Percentiles rank a stretch among this genome's conserved stretches.
Conservation (phyloP, 2,797 vertebrate species). For the Eutrigla gurnardus region DNA sequence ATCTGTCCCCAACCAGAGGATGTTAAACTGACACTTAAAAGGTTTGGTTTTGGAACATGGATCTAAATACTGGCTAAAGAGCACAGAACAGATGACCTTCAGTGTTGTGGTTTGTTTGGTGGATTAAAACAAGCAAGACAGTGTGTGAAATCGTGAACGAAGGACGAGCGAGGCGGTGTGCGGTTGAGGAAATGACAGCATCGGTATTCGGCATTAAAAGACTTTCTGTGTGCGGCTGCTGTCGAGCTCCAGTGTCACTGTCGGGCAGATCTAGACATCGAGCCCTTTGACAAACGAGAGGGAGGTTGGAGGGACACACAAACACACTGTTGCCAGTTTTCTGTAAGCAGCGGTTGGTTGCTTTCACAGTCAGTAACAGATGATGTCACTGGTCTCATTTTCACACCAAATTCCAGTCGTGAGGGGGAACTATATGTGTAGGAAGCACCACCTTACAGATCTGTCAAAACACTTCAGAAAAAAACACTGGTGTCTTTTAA, state of each 20-base stretch:
- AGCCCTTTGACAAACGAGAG: conserved; percentile 29
- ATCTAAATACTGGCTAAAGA: not conserved
- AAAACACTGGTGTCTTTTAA: not conserved
- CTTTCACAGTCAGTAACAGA: not conserved
- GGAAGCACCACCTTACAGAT: not conserved
- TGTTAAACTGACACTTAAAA: not conserved
- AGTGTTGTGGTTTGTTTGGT: not conserved
- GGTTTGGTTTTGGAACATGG: not conserved
- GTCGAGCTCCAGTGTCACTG: conserved; percentile 15
- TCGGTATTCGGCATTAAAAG: conserved; percentile 21
- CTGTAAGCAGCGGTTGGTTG: not conserved
- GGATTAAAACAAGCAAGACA: not conserved
- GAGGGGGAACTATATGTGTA: not conserved
- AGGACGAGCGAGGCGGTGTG: conserved; percentile 16
- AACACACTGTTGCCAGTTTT: not conserved
- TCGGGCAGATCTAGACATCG: conserved; percentile 9
- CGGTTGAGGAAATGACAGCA: conserved; percentile 22
- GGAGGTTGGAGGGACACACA: conserved; percentile 10
- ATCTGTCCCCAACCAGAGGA: not conserved
- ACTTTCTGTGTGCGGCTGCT: conserved; percentile 5
- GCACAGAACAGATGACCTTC: not conserved
- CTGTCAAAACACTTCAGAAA: conserved; percentile 1
- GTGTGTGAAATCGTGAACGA: not conserved
- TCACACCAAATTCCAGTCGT: not conserved
- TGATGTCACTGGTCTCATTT: conserved; percentile 5